A percentile compares a stretch with the other conserved stretches of the same genome.
These are phyloP conservation scores for Oreortyx pictus DNA, from an alignment of 2,797 vertebrate species.

Conservation along the genomic window DNA sequence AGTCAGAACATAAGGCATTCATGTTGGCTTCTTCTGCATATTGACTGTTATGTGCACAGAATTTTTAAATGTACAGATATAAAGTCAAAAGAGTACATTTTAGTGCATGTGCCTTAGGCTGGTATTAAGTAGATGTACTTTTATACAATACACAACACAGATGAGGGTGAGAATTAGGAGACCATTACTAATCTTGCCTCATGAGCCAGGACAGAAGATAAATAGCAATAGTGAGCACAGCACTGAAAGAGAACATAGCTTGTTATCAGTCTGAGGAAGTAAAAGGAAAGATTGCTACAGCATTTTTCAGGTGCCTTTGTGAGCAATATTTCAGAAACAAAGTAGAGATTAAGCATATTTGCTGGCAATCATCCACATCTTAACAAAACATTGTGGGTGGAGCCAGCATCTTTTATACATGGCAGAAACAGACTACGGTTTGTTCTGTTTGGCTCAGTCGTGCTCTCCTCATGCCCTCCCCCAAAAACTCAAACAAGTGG, in stretches of 20 bases:
- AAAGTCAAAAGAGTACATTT: not conserved
- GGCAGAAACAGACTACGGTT: not conserved
- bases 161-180: conserved; percentile 1
- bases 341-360: conserved; percentile 38
- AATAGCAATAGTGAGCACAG: not conserved
- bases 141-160: not conserved
- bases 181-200: conserved; percentile 5
- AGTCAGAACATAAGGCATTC: not conserved
- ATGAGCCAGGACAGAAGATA: conserved; percentile 8
- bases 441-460: conserved; percentile 31
- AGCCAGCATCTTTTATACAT: conserved; percentile 9
- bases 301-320: conserved; percentile 8
- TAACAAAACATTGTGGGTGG: not conserved
- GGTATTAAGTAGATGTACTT: not conserved
- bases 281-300: not conserved
- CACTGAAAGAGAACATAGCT: conserved; percentile 28
- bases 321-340: conserved; percentile 4
- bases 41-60: not conserved
- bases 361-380: conserved; percentile 29
- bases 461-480: not conserved
- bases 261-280: not conserved
- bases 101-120: not conserved
- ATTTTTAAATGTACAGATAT: not conserved
- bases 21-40: not conserved
- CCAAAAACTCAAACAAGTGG: not conserved